Conservation (phyloP, 2,797 vertebrate species). For the Sphenodon punctatus region DNA sequence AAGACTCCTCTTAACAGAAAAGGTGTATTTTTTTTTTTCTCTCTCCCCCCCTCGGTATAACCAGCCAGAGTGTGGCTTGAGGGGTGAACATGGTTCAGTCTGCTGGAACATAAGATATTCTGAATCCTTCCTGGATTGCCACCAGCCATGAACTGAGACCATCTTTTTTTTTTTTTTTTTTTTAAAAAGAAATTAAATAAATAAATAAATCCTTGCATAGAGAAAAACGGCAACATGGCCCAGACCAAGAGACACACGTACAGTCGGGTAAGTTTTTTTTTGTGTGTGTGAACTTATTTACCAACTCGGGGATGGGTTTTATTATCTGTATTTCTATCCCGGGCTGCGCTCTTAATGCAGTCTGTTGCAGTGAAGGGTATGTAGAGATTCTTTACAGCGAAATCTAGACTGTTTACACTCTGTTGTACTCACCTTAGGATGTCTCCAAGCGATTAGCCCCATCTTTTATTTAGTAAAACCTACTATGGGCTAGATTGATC, state of each 20-base stretch:
- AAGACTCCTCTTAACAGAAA: conserved; percentile 51
- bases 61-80: neutral
- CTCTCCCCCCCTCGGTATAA: neutral
- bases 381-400: neutral
- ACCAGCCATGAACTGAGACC: conserved; percentile 57
- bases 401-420: neutral
- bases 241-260: conserved; percentile 86
- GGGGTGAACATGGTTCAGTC: neutral
- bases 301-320: neutral
- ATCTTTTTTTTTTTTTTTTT: too few species aligned
- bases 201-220: neutral
- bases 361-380: neutral
- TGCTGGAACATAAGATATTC: neutral
- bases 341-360: neutral
- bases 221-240: conserved; percentile 82
- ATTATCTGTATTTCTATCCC: neutral
- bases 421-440: neutral
- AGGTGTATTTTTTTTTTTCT: neutral
- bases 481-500: neutral
- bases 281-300: neutral
- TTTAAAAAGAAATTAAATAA: neutral
- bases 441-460: neutral
- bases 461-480: neutral
- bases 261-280: conserved; percentile 92
- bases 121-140: conserved; percentile 1